These are phyloP conservation scores for Papilio protenor DNA, from an alignment of 2,888 invertebrate genomes.

Conservation along the genomic window DNA sequence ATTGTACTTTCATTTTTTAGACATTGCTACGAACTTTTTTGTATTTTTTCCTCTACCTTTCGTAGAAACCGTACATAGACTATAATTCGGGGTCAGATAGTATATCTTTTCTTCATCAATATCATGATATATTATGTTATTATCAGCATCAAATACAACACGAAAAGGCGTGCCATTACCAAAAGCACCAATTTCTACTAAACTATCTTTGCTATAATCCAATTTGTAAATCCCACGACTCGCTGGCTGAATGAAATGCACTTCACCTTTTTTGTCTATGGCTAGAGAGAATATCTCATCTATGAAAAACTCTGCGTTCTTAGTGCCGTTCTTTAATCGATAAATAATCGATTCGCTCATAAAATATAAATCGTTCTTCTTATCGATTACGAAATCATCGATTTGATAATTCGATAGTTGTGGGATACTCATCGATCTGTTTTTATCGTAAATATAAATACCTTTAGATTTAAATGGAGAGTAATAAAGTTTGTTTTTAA, in stretches of 20 bases:
- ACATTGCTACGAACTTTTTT: slow-evolving; percentile 44
- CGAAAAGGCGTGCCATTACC: slow-evolving; percentile 58
- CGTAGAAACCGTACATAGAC: slow-evolving; percentile 58
- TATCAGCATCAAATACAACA: slow-evolving; percentile 65
- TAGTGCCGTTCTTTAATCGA: slow-evolving; percentile 61
- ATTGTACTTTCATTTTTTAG: neutral
- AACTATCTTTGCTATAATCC: slow-evolving; percentile 55
- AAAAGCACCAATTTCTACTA: slow-evolving; percentile 65
- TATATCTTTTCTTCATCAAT: slow-evolving; percentile 59
- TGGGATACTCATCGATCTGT: slow-evolving; percentile 54
- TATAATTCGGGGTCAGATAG: slow-evolving; percentile 65
- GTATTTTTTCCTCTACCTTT: slow-evolving; percentile 52
- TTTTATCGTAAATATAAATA: slow-evolving; percentile 58
- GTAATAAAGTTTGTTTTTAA: slow-evolving; percentile 63
- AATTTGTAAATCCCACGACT: slow-evolving; percentile 65
- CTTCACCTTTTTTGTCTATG: slow-evolving; percentile 62
- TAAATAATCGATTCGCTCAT: slow-evolving; percentile 61
- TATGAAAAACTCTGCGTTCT: slow-evolving; percentile 56
- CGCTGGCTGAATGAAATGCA: slow-evolving; percentile 64
- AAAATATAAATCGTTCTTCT: slow-evolving; percentile 66
- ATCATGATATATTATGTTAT: slow-evolving; percentile 69
- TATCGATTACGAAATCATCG: slow-evolving; percentile 71
- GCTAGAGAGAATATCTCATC: slow-evolving; percentile 63
- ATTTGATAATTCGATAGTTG: slow-evolving; percentile 61
- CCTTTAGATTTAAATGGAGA: slow-evolving; percentile 62